Percentiles rank a stretch among this genome's conserved stretches.
These are phyloP conservation scores for Catotricha subobsoleta DNA, from an alignment of 2,888 invertebrate genomes.

Conservation along the genomic window DNA sequence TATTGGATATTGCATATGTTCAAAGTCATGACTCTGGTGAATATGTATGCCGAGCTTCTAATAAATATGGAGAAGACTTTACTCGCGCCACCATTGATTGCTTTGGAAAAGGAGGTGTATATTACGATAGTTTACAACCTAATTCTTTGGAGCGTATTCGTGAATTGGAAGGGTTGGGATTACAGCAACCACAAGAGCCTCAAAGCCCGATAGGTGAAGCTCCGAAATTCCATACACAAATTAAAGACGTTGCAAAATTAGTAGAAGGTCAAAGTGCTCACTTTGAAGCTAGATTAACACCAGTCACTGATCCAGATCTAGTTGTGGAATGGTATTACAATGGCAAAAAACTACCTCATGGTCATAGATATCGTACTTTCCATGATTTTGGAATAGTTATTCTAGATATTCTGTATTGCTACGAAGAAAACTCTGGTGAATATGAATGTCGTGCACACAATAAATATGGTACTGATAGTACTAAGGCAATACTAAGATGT, in stretches of 20 bases:
- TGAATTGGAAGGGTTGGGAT: conserved; percentile 53
- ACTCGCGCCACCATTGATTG: conserved; percentile 73
- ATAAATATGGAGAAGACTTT: conserved; percentile 78
- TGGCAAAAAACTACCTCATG: conserved; percentile 78
- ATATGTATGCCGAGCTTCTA: conserved; percentile 80
- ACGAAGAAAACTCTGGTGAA: conserved; percentile 87
- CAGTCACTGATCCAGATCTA: conserved; percentile 85
- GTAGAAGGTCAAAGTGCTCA: conserved; percentile 92
- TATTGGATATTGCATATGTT: conserved; percentile 85
- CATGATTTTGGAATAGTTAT: conserved; percentile 95
- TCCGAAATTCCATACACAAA: conserved; percentile 78
- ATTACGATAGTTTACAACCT: conserved; percentile 76
- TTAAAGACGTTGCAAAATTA: conserved; percentile 63
- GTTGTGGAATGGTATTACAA: conserved; percentile 93
- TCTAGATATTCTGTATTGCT: conserved; percentile 85
- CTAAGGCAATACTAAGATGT: conserved; percentile 70
- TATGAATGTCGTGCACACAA: conserved; percentile 89
- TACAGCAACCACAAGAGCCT: conserved; percentile 44
- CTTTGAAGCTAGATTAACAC: conserved; percentile 81
- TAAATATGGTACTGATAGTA: conserved; percentile 74
- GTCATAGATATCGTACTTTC: conserved; percentile 93
- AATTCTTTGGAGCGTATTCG: conserved; percentile 76
- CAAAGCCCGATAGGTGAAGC: conserved; percentile 55
- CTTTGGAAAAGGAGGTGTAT: conserved; percentile 69
- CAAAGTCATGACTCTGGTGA: conserved; percentile 87